These are phyloP conservation scores for Sarcoramphus papa DNA, from an alignment of 2,797 vertebrate species.

Conservation along the genomic window DNA sequence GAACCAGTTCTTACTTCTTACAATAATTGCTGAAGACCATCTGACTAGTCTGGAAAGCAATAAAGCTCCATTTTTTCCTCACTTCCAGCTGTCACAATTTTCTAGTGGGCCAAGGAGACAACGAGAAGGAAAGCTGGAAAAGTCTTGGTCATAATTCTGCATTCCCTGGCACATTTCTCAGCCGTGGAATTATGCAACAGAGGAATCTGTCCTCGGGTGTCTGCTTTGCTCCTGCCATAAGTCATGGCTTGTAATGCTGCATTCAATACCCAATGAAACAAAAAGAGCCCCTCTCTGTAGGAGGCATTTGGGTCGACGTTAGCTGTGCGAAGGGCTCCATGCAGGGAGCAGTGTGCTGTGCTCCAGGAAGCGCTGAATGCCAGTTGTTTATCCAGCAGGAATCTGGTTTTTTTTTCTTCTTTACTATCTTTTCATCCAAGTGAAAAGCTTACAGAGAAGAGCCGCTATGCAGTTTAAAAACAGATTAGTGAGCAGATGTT, in stretches of 20 bases:
- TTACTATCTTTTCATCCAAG: neutral
- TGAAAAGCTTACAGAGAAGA: neutral
- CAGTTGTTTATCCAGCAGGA: neutral
- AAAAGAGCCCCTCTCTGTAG: neutral
- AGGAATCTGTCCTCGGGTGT: neutral
- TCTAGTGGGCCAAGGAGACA: neutral
- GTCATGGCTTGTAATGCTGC: neutral
- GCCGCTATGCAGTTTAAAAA: neutral
- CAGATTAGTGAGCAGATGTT: conserved; percentile 32
- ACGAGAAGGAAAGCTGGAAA: neutral
- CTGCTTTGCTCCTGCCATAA: neutral
- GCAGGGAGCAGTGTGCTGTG: neutral
- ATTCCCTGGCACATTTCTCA: neutral
- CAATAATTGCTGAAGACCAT: neutral
- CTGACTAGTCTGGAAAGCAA: neutral
- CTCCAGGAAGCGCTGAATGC: neutral
- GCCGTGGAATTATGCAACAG: neutral
- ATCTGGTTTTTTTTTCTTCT: neutral
- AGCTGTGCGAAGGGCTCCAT: neutral
- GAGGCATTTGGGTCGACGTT: neutral
- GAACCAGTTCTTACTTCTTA: neutral
- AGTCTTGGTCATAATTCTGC: neutral
- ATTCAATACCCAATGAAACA: neutral
- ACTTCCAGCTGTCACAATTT: neutral
- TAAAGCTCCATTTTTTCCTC: neutral